Conservation (phyloP, 2,113 vertebrate genomes). For the Picathartes gymnocephalus region DNA sequence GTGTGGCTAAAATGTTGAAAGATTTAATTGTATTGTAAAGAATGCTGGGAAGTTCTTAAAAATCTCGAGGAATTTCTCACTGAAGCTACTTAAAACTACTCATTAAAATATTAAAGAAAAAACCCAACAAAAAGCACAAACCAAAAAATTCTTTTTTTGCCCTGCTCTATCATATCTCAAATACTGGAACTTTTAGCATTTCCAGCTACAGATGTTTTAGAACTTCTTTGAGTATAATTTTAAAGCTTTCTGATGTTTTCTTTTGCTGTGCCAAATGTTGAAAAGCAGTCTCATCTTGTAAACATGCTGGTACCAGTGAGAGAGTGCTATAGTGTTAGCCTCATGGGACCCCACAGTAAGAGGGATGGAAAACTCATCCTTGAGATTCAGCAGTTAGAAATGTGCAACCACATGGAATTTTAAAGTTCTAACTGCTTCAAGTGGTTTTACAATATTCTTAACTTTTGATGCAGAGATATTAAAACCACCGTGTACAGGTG, state of each 20-base stretch:
- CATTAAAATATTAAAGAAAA: background rate
- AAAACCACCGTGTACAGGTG: conserved; percentile 7
- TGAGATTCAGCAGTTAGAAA: background rate
- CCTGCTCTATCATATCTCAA: background rate
- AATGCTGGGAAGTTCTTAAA: background rate
- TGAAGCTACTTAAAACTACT: background rate
- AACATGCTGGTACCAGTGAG: background rate
- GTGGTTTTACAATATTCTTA: background rate
- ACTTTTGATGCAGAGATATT: conserved; percentile 27
- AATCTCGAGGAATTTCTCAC: background rate
- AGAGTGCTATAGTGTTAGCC: background rate
- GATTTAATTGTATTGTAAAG: background rate
- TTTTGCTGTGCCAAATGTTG: background rate
- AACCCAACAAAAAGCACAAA: fast-evolving
- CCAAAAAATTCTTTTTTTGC: background rate
- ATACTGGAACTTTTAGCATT: background rate
- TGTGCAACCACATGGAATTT: background rate
- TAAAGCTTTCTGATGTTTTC: background rate
- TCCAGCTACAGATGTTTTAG: background rate
- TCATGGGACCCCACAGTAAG: background rate
- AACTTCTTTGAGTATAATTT: background rate
- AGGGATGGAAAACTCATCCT: conserved; percentile 11
- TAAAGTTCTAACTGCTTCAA: background rate
- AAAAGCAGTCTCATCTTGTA: background rate
- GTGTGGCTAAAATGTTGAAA: background rate